A percentile compares a stretch with the other conserved stretches of the same genome.
These are phyloP conservation scores for Phodopus roborovskii DNA, from an alignment of 2,113 vertebrate genomes.

Conservation along the genomic window DNA sequence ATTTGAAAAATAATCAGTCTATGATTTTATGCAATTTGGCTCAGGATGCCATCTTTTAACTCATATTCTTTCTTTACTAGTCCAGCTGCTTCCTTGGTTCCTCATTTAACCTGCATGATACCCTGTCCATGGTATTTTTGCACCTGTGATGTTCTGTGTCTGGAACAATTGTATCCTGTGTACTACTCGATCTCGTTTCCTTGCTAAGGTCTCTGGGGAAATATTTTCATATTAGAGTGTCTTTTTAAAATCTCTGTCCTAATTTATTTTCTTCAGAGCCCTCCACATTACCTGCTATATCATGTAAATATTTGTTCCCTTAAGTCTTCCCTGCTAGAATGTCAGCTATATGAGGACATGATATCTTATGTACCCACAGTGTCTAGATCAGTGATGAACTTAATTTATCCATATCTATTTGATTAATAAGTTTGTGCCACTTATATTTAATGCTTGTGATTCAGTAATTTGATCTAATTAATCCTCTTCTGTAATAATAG, in stretches of 20 bases:
- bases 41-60: background rate
- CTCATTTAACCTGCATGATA: accelerated
- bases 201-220: background rate
- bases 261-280: background rate
- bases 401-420: background rate
- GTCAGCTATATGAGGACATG: background rate
- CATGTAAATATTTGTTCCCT: accelerated
- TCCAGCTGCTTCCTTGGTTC: background rate
- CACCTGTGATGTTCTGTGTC: background rate
- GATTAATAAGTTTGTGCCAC: background rate
- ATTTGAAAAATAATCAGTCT: background rate
- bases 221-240: background rate
- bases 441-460: background rate
- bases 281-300: background rate
- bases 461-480: background rate
- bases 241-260: background rate
- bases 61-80: no score
- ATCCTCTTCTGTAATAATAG: background rate
- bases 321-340: background rate
- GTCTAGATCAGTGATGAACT: background rate
- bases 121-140: background rate
- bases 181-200: background rate
- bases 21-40: accelerated
- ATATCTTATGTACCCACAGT: background rate
- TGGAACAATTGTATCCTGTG: no score